These are phyloP conservation scores for Atrichornis clamosus DNA, from an alignment of 2,113 vertebrate species.

Conservation along the genomic window DNA sequence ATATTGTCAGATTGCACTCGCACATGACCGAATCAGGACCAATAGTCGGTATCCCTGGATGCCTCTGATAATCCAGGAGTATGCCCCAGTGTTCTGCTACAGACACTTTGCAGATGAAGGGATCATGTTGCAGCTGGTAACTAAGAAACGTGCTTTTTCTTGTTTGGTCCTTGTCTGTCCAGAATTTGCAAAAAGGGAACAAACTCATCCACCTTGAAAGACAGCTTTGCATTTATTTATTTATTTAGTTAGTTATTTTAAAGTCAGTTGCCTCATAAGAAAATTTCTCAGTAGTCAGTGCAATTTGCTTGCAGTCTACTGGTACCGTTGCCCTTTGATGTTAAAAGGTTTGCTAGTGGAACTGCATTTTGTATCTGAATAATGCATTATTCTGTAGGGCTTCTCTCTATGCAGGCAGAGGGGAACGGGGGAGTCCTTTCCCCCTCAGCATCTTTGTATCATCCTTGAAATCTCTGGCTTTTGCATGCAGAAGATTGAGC, in stretches of 20 bases:
- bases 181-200: not conserved
- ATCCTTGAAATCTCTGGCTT: not conserved
- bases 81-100: not conserved
- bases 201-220: not conserved
- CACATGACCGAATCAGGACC: not conserved
- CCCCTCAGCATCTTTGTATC: not conserved
- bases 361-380: not conserved
- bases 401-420: not conserved
- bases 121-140: not conserved
- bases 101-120: not conserved
- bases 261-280: not conserved
- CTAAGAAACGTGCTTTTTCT: not conserved
- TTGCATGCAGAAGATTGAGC: not conserved
- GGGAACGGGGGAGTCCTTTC: not conserved
- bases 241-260: not conserved
- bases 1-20: fast-evolving
- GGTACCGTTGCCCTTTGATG: not conserved
- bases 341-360: not conserved
- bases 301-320: not conserved
- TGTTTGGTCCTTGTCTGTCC: not conserved
- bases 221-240: not conserved
- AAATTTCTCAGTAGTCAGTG: not conserved
- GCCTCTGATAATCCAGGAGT: not conserved
- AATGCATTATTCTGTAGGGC: not conserved
- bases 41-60: not conserved